These are phyloP conservation scores for Oryzias sinensis DNA, from an alignment of 2,797 vertebrate species.

Conservation along the genomic window DNA sequence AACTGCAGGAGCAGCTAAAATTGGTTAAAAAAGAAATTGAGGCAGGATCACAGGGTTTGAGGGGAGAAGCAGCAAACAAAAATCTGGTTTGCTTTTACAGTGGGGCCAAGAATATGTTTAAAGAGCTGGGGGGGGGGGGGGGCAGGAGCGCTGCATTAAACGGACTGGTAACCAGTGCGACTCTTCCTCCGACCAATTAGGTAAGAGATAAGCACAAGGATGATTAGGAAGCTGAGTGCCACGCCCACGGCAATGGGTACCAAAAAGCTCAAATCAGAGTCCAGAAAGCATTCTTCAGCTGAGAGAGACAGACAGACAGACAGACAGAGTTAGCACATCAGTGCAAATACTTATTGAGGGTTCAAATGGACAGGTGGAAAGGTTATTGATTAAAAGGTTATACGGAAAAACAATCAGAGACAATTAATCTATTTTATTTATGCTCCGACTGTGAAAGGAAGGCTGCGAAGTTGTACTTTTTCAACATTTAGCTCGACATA, in stretches of 20 bases:
- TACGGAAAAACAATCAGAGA: conserved; percentile 4
- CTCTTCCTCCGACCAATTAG: conserved; percentile 96
- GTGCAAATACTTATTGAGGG: conserved; percentile 2
- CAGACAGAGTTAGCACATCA: conserved; percentile 51
- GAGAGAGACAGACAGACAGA: conserved; percentile 67
- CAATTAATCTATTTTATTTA: too few relatives aligned
- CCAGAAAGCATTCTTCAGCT: conserved; percentile 97
- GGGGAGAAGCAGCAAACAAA: conserved; percentile 14
- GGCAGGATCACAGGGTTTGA: neutral
- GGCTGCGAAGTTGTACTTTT: too few relatives aligned
- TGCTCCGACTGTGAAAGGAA: too few relatives aligned
- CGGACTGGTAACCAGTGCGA: conserved; percentile 94
- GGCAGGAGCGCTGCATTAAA: conserved; percentile 75
- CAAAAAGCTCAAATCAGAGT: conserved; percentile 97
- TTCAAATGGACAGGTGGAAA: conserved; percentile 8
- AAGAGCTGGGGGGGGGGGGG: conserved; percentile 19
- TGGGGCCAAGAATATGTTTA: conserved; percentile 20
- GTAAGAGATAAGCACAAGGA: conserved; percentile 95
- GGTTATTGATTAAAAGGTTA: conserved; percentile 3
- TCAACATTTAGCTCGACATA: too few relatives aligned
- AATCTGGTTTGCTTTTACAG: conserved; percentile 29
- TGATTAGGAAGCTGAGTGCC: conserved; percentile 93
- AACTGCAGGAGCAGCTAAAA: conserved; percentile 18
- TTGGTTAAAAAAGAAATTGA: conserved; percentile 22
- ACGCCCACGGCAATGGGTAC: conserved; percentile 93